Conservation (phyloP, 2,113 vertebrate genomes). For the Hylia prasina region DNA sequence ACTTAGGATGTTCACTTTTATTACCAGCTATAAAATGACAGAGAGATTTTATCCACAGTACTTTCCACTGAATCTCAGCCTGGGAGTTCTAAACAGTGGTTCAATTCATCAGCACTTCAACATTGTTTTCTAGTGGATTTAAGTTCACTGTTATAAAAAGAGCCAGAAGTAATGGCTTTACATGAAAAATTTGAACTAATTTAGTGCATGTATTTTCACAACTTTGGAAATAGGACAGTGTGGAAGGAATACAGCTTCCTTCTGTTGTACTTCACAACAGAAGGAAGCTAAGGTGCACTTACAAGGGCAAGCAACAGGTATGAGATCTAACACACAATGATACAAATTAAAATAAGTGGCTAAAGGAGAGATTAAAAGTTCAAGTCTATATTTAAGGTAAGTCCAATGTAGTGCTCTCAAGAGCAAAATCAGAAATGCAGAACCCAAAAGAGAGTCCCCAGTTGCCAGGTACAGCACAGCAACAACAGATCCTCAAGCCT, state of each 20-base stretch:
- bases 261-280: background rate
- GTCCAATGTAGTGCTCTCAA: background rate
- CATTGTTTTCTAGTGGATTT: rapidly evolving
- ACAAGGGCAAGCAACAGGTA: background rate
- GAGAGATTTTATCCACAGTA: background rate
- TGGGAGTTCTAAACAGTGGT: background rate
- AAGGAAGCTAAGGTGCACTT: background rate
- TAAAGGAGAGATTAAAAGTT: background rate
- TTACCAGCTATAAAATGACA: background rate
- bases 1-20: background rate
- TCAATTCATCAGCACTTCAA: background rate
- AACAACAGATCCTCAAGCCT: background rate
- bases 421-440: background rate
- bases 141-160: background rate
- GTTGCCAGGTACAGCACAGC: background rate
- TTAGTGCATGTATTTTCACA: background rate
- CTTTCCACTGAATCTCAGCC: background rate
- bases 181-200: background rate
- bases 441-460: background rate
- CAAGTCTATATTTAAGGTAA: background rate
- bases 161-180: background rate
- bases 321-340: background rate
- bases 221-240: background rate
- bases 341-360: background rate
- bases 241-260: background rate